phyloP scores from a whole-genome alignment of 2,113 vertebrate genomes.

The Chaetorhynchus papuensis region DNA sequence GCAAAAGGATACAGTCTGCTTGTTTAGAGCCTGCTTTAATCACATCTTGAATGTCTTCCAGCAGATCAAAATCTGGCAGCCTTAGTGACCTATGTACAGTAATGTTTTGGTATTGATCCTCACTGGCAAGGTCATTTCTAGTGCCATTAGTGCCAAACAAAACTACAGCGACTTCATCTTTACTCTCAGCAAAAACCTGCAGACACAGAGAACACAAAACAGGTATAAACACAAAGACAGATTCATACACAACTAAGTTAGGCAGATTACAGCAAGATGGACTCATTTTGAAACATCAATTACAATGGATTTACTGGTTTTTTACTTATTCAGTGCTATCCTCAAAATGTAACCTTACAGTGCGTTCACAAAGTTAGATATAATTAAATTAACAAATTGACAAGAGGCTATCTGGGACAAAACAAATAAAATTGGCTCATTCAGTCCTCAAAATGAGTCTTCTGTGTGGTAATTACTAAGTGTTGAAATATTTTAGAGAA shows the following conservation, averaged over 20 bases:
- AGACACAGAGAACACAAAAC: background rate
- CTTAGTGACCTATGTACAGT: slow-evolving; percentile 80
- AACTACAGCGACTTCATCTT: slow-evolving; percentile 89
- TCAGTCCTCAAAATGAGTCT: background rate
- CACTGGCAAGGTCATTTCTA: slow-evolving; percentile 75
- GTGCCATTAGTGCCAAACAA: slow-evolving; percentile 89
- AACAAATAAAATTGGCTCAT: background rate
- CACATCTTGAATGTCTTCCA: slow-evolving; percentile 83
- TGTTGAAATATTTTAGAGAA: background rate
- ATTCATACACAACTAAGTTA: background rate
- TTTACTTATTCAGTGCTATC: background rate
- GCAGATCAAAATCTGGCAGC: slow-evolving; percentile 88
- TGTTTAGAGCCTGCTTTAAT: slow-evolving; percentile 80
- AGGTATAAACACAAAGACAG: background rate
- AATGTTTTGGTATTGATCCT: slow-evolving; percentile 88
- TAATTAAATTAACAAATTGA: background rate
- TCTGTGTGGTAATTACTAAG: background rate
- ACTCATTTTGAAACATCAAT: background rate
- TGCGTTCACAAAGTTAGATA: background rate
- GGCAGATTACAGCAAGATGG: background rate
- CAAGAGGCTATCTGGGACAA: background rate
- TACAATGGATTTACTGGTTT: background rate
- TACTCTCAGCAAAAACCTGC: slow-evolving; percentile 93
- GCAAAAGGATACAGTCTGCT: slow-evolving; percentile 91
- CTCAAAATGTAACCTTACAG: background rate